phyloP scores from a whole-genome alignment of 30 jellyfish, hydroid and myxozoan species.

The Chironex yamaguchii region DNA sequence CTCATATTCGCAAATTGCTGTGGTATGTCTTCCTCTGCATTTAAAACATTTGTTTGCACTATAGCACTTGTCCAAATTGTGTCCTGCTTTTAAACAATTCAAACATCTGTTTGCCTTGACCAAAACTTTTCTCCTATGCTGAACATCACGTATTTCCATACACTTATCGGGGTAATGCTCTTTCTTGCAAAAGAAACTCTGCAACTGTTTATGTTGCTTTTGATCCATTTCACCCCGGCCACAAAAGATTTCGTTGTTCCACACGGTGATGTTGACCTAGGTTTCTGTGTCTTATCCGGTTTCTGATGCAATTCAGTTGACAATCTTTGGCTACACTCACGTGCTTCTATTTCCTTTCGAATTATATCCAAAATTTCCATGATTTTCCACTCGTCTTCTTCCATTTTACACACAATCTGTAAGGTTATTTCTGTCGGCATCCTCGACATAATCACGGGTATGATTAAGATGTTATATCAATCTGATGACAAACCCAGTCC shows the following conservation, averaged over 20 bases:
- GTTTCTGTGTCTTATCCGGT: background rate
- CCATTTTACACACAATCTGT: background rate
- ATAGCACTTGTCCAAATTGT: background rate
- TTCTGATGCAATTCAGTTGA: background rate
- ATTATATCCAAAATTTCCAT: conserved; percentile 2
- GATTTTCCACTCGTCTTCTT: background rate
- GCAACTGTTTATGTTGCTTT: background rate
- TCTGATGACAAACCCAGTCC: conserved; percentile 23
- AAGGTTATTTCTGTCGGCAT: conserved; percentile 21
- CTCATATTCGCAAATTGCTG: conserved; percentile 1
- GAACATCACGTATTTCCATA: background rate
- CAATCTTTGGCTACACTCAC: conserved; percentile 24
- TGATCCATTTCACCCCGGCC: background rate
- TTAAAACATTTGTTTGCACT: conserved; percentile 1
- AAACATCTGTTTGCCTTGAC: conserved; percentile 7
- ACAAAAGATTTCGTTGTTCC: conserved; percentile 40
- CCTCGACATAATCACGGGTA: conserved; percentile 25
- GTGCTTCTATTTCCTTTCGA: conserved; percentile 50
- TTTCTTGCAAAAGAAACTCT: conserved; percentile 22
- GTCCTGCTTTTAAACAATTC: conserved; percentile 26
- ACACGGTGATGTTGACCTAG: background rate
- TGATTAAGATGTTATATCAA: conserved; percentile 53
- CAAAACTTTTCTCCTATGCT: background rate
- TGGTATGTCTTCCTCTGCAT: conserved; percentile 3
- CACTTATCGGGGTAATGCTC: conserved; percentile 18